Evolutionary conservation across 2,113 vertebrate species (phyloP).

Genomic region (Dasyprocta punctata): DNA sequence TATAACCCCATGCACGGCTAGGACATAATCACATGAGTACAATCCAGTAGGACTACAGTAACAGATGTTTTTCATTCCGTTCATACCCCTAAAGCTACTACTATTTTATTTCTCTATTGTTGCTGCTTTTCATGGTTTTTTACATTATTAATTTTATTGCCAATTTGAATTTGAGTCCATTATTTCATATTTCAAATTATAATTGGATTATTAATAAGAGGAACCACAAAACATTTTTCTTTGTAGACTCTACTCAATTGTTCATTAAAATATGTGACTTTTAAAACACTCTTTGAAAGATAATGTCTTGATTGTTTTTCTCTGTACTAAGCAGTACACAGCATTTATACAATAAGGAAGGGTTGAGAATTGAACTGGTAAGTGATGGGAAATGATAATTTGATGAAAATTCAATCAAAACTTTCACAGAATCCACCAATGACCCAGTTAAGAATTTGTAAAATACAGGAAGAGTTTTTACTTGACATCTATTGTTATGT

Average conservation of each 20-base stretch:
- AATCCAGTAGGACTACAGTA: conserved; percentile 39
- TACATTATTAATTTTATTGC: conserved; percentile 71
- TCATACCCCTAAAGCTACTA: conserved; percentile 56
- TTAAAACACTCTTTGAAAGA: conserved; percentile 57
- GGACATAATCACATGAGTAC: conserved; percentile 30
- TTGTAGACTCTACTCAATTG: conserved; percentile 54
- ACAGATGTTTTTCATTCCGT: conserved; percentile 59
- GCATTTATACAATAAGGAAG: conserved; percentile 56
- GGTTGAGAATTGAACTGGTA: conserved; percentile 56
- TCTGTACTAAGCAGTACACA: not conserved
- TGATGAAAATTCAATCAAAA: conserved; percentile 42
- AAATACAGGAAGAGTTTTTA: conserved; percentile 28
- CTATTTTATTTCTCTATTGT: conserved; percentile 58
- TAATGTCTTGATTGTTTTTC: conserved; percentile 62
- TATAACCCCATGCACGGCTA: conserved; percentile 45
- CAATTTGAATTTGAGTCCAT: conserved; percentile 58
- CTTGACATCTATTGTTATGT: conserved; percentile 46
- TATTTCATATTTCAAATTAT: conserved; percentile 67
- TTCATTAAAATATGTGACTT: conserved; percentile 60
- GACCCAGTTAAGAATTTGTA: conserved; percentile 36
- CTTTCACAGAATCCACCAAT: conserved; percentile 17
- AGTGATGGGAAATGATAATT: conserved; percentile 50
- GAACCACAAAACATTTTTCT: conserved; percentile 58
- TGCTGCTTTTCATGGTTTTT: conserved; percentile 36
- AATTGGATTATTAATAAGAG: conserved; percentile 56